phyloP scores from a whole-genome alignment of 1,140 invertebrate genomes.

The Xylocopa sonorina region DNA sequence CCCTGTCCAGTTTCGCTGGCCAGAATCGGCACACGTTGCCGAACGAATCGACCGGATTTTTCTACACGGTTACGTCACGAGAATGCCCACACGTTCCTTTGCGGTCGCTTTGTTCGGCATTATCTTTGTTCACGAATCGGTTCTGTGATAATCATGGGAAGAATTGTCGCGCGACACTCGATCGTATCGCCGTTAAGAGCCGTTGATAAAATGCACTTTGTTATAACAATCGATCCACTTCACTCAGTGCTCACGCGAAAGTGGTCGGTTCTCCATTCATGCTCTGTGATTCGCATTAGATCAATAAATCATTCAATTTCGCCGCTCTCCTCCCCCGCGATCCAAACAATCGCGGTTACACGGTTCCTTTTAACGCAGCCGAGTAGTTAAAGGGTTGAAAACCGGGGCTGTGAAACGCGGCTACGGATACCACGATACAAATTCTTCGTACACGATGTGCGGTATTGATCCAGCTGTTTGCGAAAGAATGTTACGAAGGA shows the following conservation, averaged over 20 bases:
- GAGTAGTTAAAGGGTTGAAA: too few species aligned
- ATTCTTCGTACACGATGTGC: slow-evolving; percentile 33
- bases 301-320: slow-evolving; percentile 38
- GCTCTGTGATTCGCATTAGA: slow-evolving; percentile 11
- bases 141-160: neutral
- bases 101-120: too few species aligned
- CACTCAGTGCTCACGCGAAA: slow-evolving; percentile 25
- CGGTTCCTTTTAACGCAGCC: neutral
- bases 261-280: slow-evolving; percentile 22
- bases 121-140: neutral
- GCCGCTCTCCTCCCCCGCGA: too few species aligned
- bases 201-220: slow-evolving; percentile 64
- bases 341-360: neutral
- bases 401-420: slow-evolving; percentile 15
- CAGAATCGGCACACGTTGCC: neutral
- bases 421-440: slow-evolving; percentile 28
- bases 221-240: slow-evolving; percentile 45
- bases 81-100: neutral
- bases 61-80: neutral
- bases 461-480: slow-evolving; percentile 40
- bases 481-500: slow-evolving; percentile 31
- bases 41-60: neutral
- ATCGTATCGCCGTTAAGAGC: slow-evolving; percentile 63
- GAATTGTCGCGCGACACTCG: slow-evolving; percentile 17
- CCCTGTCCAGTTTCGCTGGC: too few species aligned